A percentile compares a stretch with the other conserved stretches of the same genome.
phyloP scores from a whole-genome alignment of 2,888 invertebrate species.

The Ommatoiulus sabulosus region DNA sequence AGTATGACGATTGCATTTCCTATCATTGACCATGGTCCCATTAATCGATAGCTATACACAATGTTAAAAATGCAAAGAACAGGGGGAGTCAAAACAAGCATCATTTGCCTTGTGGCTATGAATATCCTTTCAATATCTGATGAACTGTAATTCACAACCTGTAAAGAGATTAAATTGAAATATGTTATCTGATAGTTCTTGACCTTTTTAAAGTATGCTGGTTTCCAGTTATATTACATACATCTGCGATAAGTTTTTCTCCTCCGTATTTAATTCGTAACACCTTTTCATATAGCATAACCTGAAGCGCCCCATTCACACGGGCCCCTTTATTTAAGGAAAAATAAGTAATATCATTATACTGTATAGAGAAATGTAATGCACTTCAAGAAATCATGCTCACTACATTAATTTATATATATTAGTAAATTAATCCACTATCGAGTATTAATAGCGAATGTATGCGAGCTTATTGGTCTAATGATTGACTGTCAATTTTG shows the following conservation, averaged over 20 bases:
- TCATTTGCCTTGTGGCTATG: slow-evolving; percentile 64
- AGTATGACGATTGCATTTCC: slow-evolving; percentile 67
- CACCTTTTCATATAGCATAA: slow-evolving; percentile 55
- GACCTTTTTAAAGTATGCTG: too few relatives aligned
- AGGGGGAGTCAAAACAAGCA: slow-evolving; percentile 65
- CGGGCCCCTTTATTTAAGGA: slow-evolving; percentile 50
- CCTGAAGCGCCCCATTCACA: slow-evolving; percentile 54
- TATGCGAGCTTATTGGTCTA: too few relatives aligned
- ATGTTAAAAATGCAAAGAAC: slow-evolving; percentile 67
- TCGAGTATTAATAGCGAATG: too few relatives aligned
- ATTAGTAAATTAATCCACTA: too few relatives aligned
- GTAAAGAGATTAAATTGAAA: background rate
- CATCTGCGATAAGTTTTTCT: slow-evolving; percentile 55
- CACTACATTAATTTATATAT: too few relatives aligned
- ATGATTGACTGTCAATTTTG: too few relatives aligned
- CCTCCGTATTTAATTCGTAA: slow-evolving; percentile 50
- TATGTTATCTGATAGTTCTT: too few relatives aligned
- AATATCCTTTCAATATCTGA: slow-evolving; percentile 64
- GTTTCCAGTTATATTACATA: background rate
- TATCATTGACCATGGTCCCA: slow-evolving; percentile 69
- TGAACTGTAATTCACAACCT: slow-evolving; percentile 56
- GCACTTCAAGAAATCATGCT: too few relatives aligned
- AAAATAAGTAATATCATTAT: background rate
- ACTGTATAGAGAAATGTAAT: background rate
- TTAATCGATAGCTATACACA: slow-evolving; percentile 67